Evolutionary conservation across 2,797 vertebrate genomes (phyloP).

Genomic region (Clamator glandarius): DNA sequence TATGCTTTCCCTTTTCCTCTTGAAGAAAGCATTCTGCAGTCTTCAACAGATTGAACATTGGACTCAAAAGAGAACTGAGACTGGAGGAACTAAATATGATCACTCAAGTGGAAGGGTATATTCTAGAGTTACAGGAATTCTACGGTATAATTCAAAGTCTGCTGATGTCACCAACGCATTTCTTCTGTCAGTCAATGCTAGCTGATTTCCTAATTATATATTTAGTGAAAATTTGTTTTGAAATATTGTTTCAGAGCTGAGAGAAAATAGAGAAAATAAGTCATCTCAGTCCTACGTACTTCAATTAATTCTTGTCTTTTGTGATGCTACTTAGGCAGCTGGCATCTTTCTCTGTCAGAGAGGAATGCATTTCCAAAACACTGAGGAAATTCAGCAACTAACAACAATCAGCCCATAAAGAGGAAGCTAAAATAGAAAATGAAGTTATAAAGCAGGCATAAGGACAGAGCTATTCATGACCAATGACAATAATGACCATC

Average conservation of each 20-base stretch:
- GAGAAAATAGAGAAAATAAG: background rate
- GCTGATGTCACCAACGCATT: background rate
- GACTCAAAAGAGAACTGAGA: background rate
- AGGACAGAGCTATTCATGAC: background rate
- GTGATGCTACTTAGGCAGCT: background rate
- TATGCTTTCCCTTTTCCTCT: background rate
- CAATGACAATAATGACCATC: accelerated
- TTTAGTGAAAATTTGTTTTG: background rate
- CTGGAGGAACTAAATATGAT: background rate
- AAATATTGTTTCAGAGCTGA: background rate
- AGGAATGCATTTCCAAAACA: background rate
- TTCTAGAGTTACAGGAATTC: accelerated
- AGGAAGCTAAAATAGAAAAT: background rate
- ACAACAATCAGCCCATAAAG: background rate
- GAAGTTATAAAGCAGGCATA: background rate
- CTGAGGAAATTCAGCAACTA: background rate
- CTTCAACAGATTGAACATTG: background rate
- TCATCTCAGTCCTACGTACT: background rate
- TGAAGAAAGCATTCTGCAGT: background rate
- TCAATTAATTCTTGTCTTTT: background rate
- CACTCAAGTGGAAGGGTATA: background rate
- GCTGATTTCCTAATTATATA: background rate
- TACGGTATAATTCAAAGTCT: background rate
- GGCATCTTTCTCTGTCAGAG: background rate
- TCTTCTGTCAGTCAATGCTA: background rate